Evolutionary conservation across 1,140 invertebrate genomes (phyloP).

Genomic region (Platorchestia sp.): DNA sequence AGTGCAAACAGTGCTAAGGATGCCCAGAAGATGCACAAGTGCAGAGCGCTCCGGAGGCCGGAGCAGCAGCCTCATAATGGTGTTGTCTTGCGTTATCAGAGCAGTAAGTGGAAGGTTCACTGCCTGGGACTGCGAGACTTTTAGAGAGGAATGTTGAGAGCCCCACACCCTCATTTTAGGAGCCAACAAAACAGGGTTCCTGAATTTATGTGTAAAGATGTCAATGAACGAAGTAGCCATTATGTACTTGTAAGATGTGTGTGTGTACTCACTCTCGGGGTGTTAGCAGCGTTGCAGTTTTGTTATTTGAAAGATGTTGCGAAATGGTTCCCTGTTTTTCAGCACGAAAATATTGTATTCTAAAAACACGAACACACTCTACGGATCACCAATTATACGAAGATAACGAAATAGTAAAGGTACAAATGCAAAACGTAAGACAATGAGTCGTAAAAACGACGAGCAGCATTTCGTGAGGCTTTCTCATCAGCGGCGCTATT

Average conservation of each 20-base stretch:
- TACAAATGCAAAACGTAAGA: neutral
- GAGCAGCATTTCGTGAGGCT: slow-evolving; percentile 2
- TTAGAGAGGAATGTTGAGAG: slow-evolving; percentile 43
- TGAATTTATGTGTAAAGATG: slow-evolving; percentile 48
- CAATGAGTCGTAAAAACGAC: neutral
- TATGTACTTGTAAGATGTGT: neutral
- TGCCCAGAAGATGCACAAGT: neutral
- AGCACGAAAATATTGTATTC: neutral
- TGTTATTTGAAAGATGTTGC: neutral
- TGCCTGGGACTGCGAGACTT: neutral
- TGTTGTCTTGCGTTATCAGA: slow-evolving; percentile 28
- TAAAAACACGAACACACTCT: neutral
- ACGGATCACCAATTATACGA: neutral
- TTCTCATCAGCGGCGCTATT: slow-evolving; percentile 8
- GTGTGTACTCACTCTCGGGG: neutral
- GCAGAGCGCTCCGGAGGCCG: neutral
- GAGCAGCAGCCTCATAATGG: slow-evolving; percentile 20
- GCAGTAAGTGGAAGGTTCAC: slow-evolving; percentile 40
- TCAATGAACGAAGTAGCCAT: slow-evolving; percentile 19
- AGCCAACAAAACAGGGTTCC: slow-evolving; percentile 25
- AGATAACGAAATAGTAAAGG: neutral
- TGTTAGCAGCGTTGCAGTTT: neutral
- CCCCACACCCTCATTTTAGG: slow-evolving; percentile 50
- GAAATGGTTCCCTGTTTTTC: neutral
- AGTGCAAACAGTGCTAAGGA: neutral